A percentile compares a stretch with the other conserved stretches of the same genome.
phyloP scores from a whole-genome alignment of 2,888 invertebrate genomes.

The Agrochola macilenta region DNA sequence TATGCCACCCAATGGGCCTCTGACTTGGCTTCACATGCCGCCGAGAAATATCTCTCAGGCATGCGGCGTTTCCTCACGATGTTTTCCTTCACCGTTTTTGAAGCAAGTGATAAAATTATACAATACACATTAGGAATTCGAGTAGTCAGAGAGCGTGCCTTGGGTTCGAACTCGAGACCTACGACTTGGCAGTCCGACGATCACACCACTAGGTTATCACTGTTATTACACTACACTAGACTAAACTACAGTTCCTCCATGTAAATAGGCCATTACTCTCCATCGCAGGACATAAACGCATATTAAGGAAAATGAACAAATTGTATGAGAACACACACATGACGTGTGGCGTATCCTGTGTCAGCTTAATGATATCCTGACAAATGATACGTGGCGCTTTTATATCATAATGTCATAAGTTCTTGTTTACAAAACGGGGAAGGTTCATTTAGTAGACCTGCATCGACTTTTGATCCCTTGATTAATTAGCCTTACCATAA shows the following conservation, averaged over 20 bases:
- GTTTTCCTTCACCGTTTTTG: too few relatives aligned
- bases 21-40: too few relatives aligned
- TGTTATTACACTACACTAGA: too few relatives aligned
- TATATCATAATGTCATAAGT: slow-evolving; percentile 3
- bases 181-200: too few relatives aligned
- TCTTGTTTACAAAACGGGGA: neutral
- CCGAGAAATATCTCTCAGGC: too few relatives aligned
- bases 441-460: slow-evolving; percentile 7
- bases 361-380: slow-evolving; percentile 48
- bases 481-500: slow-evolving; percentile 9
- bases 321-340: slow-evolving; percentile 19
- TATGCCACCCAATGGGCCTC: too few relatives aligned
- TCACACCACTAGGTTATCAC: too few relatives aligned
- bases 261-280: neutral
- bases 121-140: too few relatives aligned
- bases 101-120: too few relatives aligned
- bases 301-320: slow-evolving; percentile 24
- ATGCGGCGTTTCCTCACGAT: too few relatives aligned
- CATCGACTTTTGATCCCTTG: neutral
- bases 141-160: too few relatives aligned
- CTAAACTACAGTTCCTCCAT: neutral
- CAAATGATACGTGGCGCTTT: slow-evolving; percentile 27
- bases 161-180: too few relatives aligned
- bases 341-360: slow-evolving; percentile 26
- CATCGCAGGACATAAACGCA: neutral